Percentiles rank a stretch among this genome's conserved stretches.
Evolutionary conservation across 2,888 invertebrate species (phyloP).

Genomic region (Malthinus seriepunctatus): DNA sequence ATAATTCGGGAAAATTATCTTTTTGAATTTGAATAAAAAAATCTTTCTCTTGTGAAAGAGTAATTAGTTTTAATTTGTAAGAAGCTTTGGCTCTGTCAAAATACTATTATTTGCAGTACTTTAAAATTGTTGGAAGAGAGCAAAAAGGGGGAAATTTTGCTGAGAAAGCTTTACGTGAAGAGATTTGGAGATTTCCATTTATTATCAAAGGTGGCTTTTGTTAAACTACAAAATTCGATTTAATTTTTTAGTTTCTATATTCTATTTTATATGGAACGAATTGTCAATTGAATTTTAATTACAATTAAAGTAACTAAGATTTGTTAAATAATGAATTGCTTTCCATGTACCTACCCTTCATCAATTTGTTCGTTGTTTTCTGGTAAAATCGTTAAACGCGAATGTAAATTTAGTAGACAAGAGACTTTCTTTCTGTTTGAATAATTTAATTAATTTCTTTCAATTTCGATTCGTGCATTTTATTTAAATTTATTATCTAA

Average conservation of each 20-base stretch:
- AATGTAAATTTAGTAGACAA: too few species aligned
- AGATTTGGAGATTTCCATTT: slow-evolving; percentile 27
- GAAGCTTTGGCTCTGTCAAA: slow-evolving; percentile 19
- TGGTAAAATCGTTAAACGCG: too few species aligned
- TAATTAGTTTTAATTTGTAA: slow-evolving; percentile 25
- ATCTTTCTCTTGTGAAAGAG: slow-evolving; percentile 19
- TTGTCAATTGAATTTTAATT: too few species aligned
- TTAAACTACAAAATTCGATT: slow-evolving; percentile 26
- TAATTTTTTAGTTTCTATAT: slow-evolving; percentile 12
- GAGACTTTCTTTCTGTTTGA: too few species aligned
- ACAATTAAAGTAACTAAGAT: too few species aligned
- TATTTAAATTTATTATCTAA: too few species aligned
- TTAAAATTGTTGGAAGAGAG: slow-evolving; percentile 21
- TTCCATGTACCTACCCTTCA: too few species aligned
- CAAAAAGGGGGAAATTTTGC: slow-evolving; percentile 23
- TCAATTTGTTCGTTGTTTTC: too few species aligned
- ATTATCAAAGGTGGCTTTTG: slow-evolving; percentile 22
- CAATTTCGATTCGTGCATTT: too few species aligned
- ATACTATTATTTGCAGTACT: slow-evolving; percentile 27
- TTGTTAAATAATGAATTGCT: too few species aligned
- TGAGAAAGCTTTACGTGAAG: slow-evolving; percentile 26
- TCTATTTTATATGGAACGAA: background rate
- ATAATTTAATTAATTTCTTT: too few species aligned
- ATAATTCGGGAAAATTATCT: too few species aligned
- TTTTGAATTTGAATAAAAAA: background rate